A percentile compares a stretch with the other conserved stretches of the same genome.
These are phyloP conservation scores for Pandion haliaetus DNA, from an alignment of 2,113 vertebrate species.

Conservation along the genomic window DNA sequence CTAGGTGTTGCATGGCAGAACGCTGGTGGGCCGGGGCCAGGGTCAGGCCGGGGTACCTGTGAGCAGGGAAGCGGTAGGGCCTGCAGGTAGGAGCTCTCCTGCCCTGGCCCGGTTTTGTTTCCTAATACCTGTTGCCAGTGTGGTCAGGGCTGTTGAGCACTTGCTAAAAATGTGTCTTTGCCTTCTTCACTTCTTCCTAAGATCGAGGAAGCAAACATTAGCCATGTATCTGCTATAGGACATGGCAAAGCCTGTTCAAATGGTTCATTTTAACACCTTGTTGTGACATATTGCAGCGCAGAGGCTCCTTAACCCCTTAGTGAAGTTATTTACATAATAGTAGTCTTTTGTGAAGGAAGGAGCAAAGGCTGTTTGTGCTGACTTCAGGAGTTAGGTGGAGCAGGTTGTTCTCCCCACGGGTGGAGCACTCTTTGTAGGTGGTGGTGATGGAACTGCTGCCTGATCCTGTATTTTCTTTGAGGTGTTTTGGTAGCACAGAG, in stretches of 20 bases:
- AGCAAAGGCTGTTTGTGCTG: background rate
- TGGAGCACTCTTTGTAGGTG: background rate
- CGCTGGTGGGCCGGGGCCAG: rapidly evolving
- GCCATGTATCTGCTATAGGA: rapidly evolving
- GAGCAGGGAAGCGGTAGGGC: background rate
- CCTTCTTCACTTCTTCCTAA: background rate
- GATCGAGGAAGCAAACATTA: rapidly evolving
- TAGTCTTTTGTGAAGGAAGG: background rate
- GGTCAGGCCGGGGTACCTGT: background rate
- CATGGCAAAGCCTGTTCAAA: background rate
- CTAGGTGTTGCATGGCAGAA: too few relatives aligned
- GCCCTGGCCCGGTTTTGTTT: background rate
- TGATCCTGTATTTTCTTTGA: background rate
- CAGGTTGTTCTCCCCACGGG: background rate
- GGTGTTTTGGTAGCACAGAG: background rate
- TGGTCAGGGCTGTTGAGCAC: background rate
- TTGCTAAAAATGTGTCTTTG: background rate
- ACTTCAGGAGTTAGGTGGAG: background rate
- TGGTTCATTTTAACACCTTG: background rate
- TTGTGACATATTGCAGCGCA: background rate
- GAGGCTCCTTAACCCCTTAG: background rate
- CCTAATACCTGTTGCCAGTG: background rate
- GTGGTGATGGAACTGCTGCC: background rate
- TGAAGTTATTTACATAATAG: background rate
- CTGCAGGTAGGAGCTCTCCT: rapidly evolving